Base-by-base conservation (phyloP, 2,797 vertebrate genomes). In the Acanthopagrus latus region DNA sequence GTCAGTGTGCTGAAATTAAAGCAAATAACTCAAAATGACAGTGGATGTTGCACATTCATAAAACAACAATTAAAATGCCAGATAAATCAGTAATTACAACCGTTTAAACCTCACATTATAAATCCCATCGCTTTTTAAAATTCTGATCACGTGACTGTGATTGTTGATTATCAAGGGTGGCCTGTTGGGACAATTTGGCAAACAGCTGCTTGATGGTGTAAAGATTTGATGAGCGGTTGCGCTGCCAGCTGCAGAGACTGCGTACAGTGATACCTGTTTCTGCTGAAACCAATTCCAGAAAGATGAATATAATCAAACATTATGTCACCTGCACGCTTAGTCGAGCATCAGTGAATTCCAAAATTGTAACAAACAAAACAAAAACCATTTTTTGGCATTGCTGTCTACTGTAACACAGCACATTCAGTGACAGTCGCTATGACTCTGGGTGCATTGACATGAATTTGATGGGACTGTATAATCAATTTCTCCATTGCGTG, bases 401-500 rank as follows among this genome's bases (percentile, higher is more conserved):
- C 12, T 60, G 38, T 69, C 25, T 63, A 47, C 71, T 47, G 33
- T 33, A 33, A 33, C 7, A 57, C 18, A 41, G 29, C 60, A 50
- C 38, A 46, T 77, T 20, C n/a, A 74, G 17, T 6, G 33, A 62
- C 29, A 43, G 21, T 73, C 63, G 47, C n/a, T 78, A 27, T 74
- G 81, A 74, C 77, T 86, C 48, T 84, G 14, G 9, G 44, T 85
- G 54, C 74, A 46, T 71, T 78, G 87, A 83, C 76, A 74, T 80
- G 68, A 27, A 44, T 84, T 80, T 86, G 66, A 89, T 83, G 74
- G 52, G 68, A 74, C 70, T 62, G 33, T 74, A 60, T 80, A 85
- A 86, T 90, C 86, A 86, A 80, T 94, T 91, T 85, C 68, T 75
- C 72, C 67, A 74, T 81, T 78, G 70, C 73, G 90, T 89, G 83